Evolutionary conservation across 2,113 vertebrate species (phyloP).

Genomic region (Microcebus griseorufus): DNA sequence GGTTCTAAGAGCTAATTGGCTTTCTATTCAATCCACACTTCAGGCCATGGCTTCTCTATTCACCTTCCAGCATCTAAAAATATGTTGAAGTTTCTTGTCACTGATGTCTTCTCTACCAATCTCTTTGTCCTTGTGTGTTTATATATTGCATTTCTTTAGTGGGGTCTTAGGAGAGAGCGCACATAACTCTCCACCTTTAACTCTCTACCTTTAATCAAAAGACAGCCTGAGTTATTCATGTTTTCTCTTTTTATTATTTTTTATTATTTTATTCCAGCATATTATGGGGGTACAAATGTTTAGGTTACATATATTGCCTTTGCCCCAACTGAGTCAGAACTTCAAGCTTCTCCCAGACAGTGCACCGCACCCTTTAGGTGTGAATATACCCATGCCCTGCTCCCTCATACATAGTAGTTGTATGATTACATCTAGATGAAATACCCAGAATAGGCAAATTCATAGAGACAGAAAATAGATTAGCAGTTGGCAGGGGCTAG

Average conservation of each 20-base stretch:
- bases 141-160: not conserved
- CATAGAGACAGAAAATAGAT: not conserved
- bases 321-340: no score
- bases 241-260: not conserved
- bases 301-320: no score
- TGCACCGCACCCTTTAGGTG: no score
- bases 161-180: not conserved
- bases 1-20: not conserved
- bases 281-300: no score
- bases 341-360: no score
- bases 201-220: not conserved
- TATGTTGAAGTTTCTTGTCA: not conserved
- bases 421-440: not conserved
- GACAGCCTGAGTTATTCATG: not conserved
- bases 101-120: not conserved
- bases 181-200: not conserved
- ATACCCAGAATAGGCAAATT: not conserved
- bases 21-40: not conserved
- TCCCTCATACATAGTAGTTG: not conserved
- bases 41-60: not conserved
- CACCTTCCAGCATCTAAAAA: not conserved
- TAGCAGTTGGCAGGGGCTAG: not conserved
- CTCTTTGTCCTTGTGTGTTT: not conserved
- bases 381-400: no score
- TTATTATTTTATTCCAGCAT: no score